phyloP scores from a whole-genome alignment of 2,113 vertebrate genomes.

The Amphilophus citrinellus region DNA sequence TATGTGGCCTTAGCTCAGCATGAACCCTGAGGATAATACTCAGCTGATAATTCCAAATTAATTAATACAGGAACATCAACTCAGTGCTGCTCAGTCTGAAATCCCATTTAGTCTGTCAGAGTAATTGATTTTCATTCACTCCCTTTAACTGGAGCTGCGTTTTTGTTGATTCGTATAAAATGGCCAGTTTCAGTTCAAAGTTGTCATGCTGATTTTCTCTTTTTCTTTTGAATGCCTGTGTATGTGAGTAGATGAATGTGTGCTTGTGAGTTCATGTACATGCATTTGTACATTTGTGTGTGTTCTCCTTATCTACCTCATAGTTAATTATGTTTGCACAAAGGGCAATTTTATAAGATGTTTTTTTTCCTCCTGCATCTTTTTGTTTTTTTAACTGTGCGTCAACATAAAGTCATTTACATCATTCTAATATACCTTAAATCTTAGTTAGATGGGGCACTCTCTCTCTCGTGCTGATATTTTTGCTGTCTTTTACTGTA shows the following conservation, averaged over 20 bases:
- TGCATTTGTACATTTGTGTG: fast-evolving
- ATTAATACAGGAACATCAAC: constrained; percentile 45
- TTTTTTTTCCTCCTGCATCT: background rate
- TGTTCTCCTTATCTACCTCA: fast-evolving
- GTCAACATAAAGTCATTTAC: background rate
- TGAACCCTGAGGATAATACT: constrained; percentile 14
- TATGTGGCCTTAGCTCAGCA: constrained; percentile 48
- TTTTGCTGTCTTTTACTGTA: background rate
- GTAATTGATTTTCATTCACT: background rate
- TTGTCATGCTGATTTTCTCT: background rate
- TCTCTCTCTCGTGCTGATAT: background rate
- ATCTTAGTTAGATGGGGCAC: background rate
- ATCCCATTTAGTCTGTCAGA: fast-evolving
- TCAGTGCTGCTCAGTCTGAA: background rate
- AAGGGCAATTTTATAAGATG: background rate
- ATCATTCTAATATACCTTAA: background rate
- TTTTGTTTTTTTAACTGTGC: background rate
- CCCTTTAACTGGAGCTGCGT: background rate
- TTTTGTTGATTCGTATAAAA: background rate
- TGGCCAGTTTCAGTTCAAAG: background rate
- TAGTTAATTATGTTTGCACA: background rate
- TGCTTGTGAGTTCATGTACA: background rate
- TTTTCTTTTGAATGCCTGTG: background rate
- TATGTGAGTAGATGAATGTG: background rate
- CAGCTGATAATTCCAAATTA: constrained; percentile 55